Evolutionary conservation across 2,888 invertebrate species (phyloP), one percentile per base, ranked within the genome.

Genomic region (Rhorus exstirpatorius): DNA sequence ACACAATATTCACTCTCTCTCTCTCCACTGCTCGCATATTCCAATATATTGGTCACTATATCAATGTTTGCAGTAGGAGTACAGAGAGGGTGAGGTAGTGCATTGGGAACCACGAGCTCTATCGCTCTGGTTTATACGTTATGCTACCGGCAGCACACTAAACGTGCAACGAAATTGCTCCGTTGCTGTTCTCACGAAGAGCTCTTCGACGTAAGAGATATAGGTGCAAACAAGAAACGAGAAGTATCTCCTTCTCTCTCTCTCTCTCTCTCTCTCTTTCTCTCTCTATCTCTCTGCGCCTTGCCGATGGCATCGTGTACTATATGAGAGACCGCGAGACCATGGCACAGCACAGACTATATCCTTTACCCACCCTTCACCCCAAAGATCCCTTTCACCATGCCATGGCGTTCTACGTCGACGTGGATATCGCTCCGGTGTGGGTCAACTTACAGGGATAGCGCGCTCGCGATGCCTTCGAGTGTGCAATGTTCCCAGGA

Each of bases 201-300:
- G 55, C 60, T 76, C 67, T 49, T 49, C 46, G 84, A 77, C 78
- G 84, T 83, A 71, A 72, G 83, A 85, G 83, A 86, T 87, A 87
- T 89, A 91, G 90, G 89, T 90, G 90, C 89, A 90, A 91, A 91
- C 91, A 91, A 91, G 90, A 91, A 91, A 91, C 88, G 88, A 89
- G 89, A 8, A 89, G 90, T 89, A 88, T 83, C 86, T 87, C 74
- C 79, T 83, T 85, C 81, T 79, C 75, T 72, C 81, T 81, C 82
- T 80, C 80, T 19, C 38, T 10, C 44, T 21, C 7, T 44, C 46
- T 10, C 55, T 49, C 24, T 26, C 53, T 17, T 14, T 41, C 12
- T 19, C 38, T 10, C 44, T 21, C 7, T 44, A 31, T 10, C 55
- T 49, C 24, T 26, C 53, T 17, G 8, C 26, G 8, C 74, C 24